These are phyloP conservation scores for Syndactyla subalaris DNA, from an alignment of 2,797 vertebrate genomes.

Conservation along the genomic window DNA sequence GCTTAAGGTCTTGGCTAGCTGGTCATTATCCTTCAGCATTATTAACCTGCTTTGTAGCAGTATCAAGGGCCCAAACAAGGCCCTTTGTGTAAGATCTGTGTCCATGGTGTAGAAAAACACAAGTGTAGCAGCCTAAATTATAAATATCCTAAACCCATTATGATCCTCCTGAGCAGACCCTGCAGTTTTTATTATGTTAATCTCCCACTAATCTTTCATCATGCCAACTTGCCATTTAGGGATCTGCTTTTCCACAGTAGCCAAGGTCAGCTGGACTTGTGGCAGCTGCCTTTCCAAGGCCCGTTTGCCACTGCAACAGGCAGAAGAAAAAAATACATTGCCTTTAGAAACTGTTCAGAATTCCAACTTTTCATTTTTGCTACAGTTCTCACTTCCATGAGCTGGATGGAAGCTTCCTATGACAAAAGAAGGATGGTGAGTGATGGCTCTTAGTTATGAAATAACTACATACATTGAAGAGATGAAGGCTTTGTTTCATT, in stretches of 20 bases:
- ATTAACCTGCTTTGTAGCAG: neutral
- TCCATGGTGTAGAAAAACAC: neutral
- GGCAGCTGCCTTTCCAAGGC: neutral
- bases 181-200: constrained; percentile 12
- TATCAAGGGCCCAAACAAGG: neutral
- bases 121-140: neutral
- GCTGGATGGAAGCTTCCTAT: neutral
- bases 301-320: neutral
- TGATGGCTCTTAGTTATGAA: neutral
- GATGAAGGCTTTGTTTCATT: neutral
- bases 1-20: neutral
- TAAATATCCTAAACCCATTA: constrained; percentile 25
- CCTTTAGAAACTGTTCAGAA: neutral
- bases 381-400: neutral
- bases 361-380: neutral
- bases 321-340: neutral
- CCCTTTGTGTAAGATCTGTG: neutral
- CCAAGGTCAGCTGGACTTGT: neutral
- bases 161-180: constrained; percentile 36
- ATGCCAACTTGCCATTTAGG: constrained; percentile 7
- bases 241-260: neutral
- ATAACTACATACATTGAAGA: neutral
- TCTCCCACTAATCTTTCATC: constrained; percentile 52
- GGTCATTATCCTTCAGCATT: neutral
- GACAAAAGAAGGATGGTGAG: neutral